phyloP scores from a whole-genome alignment of 2,888 invertebrate genomes.

The Dynastes hyllus region DNA sequence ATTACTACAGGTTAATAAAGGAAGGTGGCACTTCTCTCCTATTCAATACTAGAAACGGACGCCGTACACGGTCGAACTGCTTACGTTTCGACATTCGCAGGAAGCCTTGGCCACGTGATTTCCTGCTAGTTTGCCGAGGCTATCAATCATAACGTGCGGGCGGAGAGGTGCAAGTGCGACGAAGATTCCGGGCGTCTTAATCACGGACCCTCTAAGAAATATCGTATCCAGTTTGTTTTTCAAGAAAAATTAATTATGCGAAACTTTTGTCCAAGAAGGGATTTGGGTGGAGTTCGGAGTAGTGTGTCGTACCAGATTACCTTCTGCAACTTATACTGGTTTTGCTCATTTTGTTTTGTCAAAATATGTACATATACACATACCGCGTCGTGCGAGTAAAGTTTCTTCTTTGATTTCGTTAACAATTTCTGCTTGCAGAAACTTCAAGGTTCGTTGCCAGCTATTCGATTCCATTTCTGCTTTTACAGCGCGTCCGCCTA shows the following conservation, averaged over 20 bases:
- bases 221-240: conserved; percentile 31
- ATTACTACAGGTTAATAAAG: conserved; percentile 50
- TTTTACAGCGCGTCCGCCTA: too few species aligned
- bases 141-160: conserved; percentile 60
- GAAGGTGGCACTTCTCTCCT: conserved; percentile 22
- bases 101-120: conserved; percentile 56
- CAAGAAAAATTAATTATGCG: too few species aligned
- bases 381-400: too few species aligned
- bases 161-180: neutral
- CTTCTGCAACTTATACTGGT: neutral
- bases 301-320: neutral
- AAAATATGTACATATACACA: too few species aligned
- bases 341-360: neutral
- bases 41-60: conserved; percentile 5
- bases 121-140: conserved; percentile 64
- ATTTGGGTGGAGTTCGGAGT: conserved; percentile 24
- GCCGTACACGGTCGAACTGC: conserved; percentile 2
- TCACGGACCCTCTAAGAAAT: conserved; percentile 33
- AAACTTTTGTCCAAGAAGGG: conserved; percentile 20
- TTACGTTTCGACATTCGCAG: conserved; percentile 13
- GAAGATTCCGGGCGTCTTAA: conserved; percentile 37
- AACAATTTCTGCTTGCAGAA: too few species aligned
- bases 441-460: too few species aligned
- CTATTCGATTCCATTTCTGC: too few species aligned
- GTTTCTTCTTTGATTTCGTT: too few species aligned